phyloP scores from a whole-genome alignment of 1,140 invertebrate species.

The Zaprionus nigranus region DNA sequence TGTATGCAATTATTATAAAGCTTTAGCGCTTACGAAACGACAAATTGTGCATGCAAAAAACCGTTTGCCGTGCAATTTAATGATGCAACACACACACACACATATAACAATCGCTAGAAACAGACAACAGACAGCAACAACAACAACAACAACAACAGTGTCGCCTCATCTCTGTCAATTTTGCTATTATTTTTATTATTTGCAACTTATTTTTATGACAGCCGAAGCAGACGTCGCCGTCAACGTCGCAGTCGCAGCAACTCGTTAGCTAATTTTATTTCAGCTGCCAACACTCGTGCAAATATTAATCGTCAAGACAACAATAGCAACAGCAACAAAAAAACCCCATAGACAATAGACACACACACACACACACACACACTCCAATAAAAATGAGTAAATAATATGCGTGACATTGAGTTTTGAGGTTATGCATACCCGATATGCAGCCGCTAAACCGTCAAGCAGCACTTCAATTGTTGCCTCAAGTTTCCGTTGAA shows the following conservation, averaged over 20 bases:
- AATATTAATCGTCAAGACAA: constrained; percentile 57
- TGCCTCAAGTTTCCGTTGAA: constrained; percentile 32
- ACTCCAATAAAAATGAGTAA: constrained; percentile 49
- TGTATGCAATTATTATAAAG: constrained; percentile 17
- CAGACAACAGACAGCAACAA: neutral
- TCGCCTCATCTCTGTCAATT: constrained; percentile 62
- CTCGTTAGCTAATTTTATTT: constrained; percentile 69
- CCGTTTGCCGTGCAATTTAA: constrained; percentile 25
- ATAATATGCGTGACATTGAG: constrained; percentile 80
- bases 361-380: constrained; percentile 28
- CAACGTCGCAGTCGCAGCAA: constrained; percentile 32
- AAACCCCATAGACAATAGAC: constrained; percentile 45
- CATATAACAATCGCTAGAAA: constrained; percentile 13
- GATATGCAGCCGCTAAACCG: constrained; percentile 44
- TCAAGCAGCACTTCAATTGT: constrained; percentile 59
- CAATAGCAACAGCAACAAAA: constrained; percentile 34
- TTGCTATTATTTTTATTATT: constrained; percentile 75
- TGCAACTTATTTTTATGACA: constrained; percentile 75
- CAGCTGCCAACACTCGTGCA: constrained; percentile 37
- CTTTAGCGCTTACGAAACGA: constrained; percentile 30
- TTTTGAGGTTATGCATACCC: constrained; percentile 75
- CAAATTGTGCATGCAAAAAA: constrained; percentile 48
- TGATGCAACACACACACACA: constrained; percentile 34
- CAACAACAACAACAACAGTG: no score
- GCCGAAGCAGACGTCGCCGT: constrained; percentile 17